phyloP scores from a whole-genome alignment of 2,113 vertebrate species.

The Strigops habroptila region DNA sequence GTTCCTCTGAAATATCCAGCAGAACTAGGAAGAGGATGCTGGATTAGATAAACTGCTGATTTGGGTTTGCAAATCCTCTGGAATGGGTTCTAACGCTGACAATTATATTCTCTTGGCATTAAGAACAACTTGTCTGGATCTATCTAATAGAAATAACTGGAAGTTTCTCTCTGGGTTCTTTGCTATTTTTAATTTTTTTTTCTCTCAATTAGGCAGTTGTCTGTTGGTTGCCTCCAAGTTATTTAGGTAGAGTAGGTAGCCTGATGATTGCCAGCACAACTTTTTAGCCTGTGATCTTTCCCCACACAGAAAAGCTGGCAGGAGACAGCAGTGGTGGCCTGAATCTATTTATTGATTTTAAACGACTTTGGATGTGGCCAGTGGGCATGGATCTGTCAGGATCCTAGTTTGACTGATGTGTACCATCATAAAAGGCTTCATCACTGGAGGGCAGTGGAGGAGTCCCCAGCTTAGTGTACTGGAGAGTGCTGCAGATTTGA shows the following conservation, averaged over 20 bases:
- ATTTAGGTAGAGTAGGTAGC: background rate
- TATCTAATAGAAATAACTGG: background rate
- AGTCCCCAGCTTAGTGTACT: background rate
- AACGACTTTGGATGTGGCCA: background rate
- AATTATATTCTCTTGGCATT: background rate
- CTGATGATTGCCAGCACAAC: background rate
- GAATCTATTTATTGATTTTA: background rate
- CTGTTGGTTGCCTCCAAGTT: background rate
- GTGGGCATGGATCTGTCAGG: background rate
- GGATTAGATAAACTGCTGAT: conserved; percentile 5
- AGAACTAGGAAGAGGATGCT: conserved; percentile 9
- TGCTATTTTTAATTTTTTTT: background rate
- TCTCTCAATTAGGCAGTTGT: background rate
- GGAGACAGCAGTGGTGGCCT: background rate
- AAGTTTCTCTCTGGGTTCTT: background rate
- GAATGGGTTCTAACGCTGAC: conserved; percentile 11
- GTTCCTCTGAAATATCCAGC: conserved; percentile 41
- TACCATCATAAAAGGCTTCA: background rate
- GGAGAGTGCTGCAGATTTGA: background rate
- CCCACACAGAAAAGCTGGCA: background rate
- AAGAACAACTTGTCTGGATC: background rate
- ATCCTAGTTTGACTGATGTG: conserved; percentile 3
- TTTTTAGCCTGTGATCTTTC: background rate
- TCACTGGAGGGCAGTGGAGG: background rate
- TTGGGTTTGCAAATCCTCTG: conserved; percentile 9